Conservation (phyloP, 2,888 invertebrate species). For the Ganaspis brasiliensis region DNA sequence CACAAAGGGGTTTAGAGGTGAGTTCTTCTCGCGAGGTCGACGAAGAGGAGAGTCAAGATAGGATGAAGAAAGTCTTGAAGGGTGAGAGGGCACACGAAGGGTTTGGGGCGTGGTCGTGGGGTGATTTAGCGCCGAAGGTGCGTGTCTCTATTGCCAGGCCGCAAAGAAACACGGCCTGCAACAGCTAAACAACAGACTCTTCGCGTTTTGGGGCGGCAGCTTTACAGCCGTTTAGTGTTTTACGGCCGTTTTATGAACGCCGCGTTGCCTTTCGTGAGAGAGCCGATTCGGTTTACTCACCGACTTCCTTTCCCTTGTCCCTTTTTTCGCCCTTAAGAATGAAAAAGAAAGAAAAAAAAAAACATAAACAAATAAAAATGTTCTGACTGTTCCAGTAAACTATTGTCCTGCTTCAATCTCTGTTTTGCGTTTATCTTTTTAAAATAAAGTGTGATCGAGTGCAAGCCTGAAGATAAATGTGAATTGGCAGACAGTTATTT, state of each 20-base stretch:
- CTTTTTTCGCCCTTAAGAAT: slow-evolving; percentile 5
- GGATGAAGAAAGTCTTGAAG: slow-evolving; percentile 56
- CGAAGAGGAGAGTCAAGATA: slow-evolving; percentile 29
- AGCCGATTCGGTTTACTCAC: slow-evolving; percentile 41
- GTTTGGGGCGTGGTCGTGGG: slow-evolving; percentile 74
- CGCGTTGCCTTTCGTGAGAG: slow-evolving; percentile 67
- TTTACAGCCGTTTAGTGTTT: slow-evolving; percentile 81
- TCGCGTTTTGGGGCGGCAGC: slow-evolving; percentile 78
- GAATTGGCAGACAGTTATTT: slow-evolving; percentile 21
- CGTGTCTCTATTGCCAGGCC: slow-evolving; percentile 76
- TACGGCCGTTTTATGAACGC: slow-evolving; percentile 80
- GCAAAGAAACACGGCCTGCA: slow-evolving; percentile 64
- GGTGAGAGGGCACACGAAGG: slow-evolving; percentile 56
- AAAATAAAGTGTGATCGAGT: neutral
- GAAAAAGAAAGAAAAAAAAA: neutral
- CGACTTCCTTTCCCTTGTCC: slow-evolving; percentile 4
- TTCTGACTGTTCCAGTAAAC: neutral
- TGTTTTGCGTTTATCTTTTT: neutral
- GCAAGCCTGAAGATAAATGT: neutral
- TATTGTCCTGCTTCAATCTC: slow-evolving; percentile 14
- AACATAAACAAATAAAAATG: neutral
- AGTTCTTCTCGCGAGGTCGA: slow-evolving; percentile 23
- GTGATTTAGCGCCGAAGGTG: slow-evolving; percentile 78
- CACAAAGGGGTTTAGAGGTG: neutral
- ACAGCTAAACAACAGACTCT: slow-evolving; percentile 68